Conservation (phyloP, 2,797 vertebrate genomes). For the Phataginus tricuspis region DNA sequence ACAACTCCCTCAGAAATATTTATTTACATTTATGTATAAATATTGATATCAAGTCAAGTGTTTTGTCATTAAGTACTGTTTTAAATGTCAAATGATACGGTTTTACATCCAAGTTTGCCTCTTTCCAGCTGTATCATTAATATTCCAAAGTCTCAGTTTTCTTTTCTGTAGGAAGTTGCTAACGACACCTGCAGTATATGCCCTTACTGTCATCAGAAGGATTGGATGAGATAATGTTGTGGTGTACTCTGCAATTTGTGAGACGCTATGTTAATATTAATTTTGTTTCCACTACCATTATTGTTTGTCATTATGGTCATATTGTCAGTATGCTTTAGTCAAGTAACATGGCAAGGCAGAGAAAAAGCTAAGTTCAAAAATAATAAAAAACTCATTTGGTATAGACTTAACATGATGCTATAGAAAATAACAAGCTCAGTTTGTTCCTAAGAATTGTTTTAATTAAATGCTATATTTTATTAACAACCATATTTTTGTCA, state of each 20-base stretch:
- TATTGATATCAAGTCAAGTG: background rate
- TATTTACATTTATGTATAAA: background rate
- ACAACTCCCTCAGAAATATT: background rate
- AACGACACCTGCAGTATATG: background rate
- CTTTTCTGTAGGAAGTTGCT: background rate
- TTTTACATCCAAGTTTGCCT: background rate
- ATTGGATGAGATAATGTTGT: background rate
- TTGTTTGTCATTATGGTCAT: background rate
- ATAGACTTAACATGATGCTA: background rate
- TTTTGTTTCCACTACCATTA: background rate
- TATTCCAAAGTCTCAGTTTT: background rate
- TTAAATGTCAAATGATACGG: background rate
- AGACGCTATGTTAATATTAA: background rate
- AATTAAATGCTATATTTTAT: constrained; percentile 59
- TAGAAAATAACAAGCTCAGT: constrained; percentile 42
- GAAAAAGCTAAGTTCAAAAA: background rate
- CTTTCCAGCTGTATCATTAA: background rate
- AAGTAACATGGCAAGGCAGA: background rate
- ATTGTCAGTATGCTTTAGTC: background rate
- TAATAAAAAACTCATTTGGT: background rate
- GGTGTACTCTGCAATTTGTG: background rate
- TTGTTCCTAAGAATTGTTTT: constrained; percentile 5
- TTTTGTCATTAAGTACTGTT: background rate
- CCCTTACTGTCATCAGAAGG: background rate
- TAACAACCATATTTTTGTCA: constrained; percentile 34